These are phyloP conservation scores for Zapus hudsonius DNA, from an alignment of 2,113 vertebrate species.

Conservation along the genomic window DNA sequence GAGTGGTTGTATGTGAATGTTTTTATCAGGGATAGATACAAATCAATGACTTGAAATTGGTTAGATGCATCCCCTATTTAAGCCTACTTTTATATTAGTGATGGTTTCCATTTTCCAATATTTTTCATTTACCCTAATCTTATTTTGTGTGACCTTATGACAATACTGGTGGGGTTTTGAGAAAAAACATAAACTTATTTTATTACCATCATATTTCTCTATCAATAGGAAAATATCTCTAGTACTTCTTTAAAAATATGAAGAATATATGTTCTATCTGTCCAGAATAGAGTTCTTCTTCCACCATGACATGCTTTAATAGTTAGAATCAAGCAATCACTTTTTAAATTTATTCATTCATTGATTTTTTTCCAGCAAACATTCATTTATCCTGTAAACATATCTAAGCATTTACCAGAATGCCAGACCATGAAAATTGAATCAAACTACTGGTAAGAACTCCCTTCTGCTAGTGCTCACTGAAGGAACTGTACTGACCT, in stretches of 20 bases:
- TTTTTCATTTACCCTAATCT: not conserved
- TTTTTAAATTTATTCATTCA: slow-evolving; percentile 47
- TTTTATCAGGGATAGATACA: not conserved
- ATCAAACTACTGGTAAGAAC: not conserved
- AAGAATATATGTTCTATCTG: not conserved
- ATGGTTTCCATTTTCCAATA: not conserved
- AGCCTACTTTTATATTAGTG: not conserved
- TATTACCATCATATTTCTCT: not conserved
- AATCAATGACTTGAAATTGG: not conserved
- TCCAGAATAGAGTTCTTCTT: not conserved
- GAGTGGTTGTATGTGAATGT: not conserved
- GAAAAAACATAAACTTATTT: not conserved
- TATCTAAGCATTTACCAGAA: slow-evolving; percentile 60
- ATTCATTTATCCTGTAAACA: slow-evolving; percentile 50
- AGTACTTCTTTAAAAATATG: not conserved
- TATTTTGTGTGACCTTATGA: not conserved
- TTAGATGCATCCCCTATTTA: not conserved
- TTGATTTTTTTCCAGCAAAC: slow-evolving; percentile 53
- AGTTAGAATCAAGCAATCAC: not conserved
- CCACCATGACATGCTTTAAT: not conserved
- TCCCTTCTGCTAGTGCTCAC: not conserved
- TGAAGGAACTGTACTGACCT: not conserved
- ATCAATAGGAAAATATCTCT: not conserved
- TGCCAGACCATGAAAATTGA: slow-evolving; percentile 9
- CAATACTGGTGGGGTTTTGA: not conserved